Evolutionary conservation across 1,140 invertebrate genomes (phyloP), one percentile per base, ranked within the genome.

Genomic region (Leptinotarsa defecta): DNA sequence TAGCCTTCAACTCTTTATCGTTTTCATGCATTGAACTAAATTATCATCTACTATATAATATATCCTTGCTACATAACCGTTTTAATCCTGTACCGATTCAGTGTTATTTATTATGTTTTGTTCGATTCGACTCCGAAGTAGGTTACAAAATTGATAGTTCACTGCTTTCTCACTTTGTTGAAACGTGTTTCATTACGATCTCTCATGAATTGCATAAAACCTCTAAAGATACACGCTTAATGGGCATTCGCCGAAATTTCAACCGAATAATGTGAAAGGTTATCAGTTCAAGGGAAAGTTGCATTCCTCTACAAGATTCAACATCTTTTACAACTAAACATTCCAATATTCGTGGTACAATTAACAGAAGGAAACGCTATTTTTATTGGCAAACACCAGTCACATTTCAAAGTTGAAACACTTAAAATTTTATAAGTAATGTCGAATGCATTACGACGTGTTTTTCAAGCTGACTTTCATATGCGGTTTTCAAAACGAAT

Each of bases 221-320:
- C 52, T 57, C n/a, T 57, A 57, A 57, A 57, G 52, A 57, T 17
- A 5, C 52, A 57, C 52, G 52, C 15, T 57, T 20, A 22, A 70
- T 19, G 34, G n/a, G n/a, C n/a, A 48, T 13, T 15, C 34, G 17
- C 13, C 27, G 20, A 70, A 70, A 48, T 70, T 70, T 69, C 68
- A 15, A 48, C 15, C 22, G 68, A 69, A 48, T 70, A 20, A 52
- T 49, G 68, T 70, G 48, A 70, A 70, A 70, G 68, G 68, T 70
- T 70, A 70, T 70, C 68, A 70, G 68, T 70, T 70, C 68, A 70
- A 70, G 68, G 68, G 48, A 70, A 70, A 70, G 68, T 49, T 19
- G 48, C 68, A 70, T 70, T 70, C 68, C 68, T 57, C n/a, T 49
- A 20, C 20, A 6, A 6, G 15, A 70, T 70, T 48, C 22, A 49